Evolutionary conservation across 2,113 vertebrate genomes (phyloP).

Genomic region (Eurystomus gularis): DNA sequence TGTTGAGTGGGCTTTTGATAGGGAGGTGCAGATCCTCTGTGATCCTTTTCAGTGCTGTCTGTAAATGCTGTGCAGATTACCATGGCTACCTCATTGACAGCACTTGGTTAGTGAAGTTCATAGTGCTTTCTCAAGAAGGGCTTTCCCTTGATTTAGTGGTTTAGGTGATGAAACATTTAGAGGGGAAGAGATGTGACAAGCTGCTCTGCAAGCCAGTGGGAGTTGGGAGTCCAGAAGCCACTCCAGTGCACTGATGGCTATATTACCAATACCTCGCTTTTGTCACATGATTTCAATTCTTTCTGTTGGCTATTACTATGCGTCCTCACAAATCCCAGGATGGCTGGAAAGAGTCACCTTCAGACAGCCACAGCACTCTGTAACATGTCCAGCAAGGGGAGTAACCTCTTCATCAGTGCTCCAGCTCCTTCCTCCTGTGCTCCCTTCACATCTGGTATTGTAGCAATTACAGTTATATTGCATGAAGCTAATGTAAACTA

Average conservation of each 20-base stretch:
- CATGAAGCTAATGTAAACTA: background rate
- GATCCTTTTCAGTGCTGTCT: background rate
- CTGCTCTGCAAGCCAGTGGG: background rate
- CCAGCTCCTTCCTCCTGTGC: background rate
- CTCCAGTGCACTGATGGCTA: background rate
- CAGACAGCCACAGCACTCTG: background rate
- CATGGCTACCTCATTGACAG: background rate
- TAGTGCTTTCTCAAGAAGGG: background rate
- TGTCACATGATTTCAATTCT: background rate
- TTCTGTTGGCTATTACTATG: background rate
- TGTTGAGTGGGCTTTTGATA: background rate
- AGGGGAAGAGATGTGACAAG: background rate
- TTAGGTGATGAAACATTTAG: background rate
- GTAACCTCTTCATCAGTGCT: background rate
- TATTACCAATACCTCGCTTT: background rate
- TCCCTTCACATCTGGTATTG: background rate
- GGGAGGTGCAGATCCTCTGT: background rate
- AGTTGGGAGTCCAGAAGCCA: background rate
- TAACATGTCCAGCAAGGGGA: background rate
- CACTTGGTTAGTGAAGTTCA: background rate
- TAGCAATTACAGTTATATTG: background rate
- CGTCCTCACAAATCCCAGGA: background rate
- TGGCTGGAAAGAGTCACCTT: background rate
- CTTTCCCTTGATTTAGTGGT: background rate
- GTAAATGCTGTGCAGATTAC: background rate